Evolutionary conservation across 2,888 invertebrate genomes (phyloP).

Genomic region (Plebejus argus): DNA sequence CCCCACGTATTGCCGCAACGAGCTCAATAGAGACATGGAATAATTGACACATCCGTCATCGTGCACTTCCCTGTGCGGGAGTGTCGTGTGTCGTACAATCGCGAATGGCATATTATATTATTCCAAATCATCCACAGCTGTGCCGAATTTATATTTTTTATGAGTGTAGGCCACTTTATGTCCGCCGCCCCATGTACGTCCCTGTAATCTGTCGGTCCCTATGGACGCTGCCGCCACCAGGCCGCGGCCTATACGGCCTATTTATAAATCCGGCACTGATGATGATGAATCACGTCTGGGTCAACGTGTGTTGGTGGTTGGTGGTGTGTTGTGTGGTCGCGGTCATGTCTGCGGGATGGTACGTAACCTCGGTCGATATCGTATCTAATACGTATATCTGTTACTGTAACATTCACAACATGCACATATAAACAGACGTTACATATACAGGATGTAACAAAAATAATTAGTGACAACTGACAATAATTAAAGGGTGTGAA

Average conservation of each 20-base stretch:
- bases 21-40: constrained; percentile 21
- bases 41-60: constrained; percentile 26
- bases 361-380: neutral
- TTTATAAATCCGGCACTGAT: neutral
- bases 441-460: too few species aligned
- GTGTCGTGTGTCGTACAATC: neutral
- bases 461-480: too few species aligned
- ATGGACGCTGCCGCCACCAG: too few species aligned
- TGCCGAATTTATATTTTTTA: neutral
- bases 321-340: constrained; percentile 8
- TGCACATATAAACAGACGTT: neutral
- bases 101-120: too few species aligned
- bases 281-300: neutral
- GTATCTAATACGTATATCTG: neutral
- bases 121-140: too few species aligned
- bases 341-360: constrained; percentile 1
- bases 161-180: too few species aligned
- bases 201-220: too few species aligned
- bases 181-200: too few species aligned
- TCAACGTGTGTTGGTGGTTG: too few species aligned
- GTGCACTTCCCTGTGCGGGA: constrained; percentile 18
- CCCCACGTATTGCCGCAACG: constrained; percentile 7
- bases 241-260: too few species aligned
- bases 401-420: too few species aligned
- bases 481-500: too few species aligned